Evolutionary conservation across 2,113 vertebrate genomes (phyloP).

Genomic region (Pionites leucogaster): DNA sequence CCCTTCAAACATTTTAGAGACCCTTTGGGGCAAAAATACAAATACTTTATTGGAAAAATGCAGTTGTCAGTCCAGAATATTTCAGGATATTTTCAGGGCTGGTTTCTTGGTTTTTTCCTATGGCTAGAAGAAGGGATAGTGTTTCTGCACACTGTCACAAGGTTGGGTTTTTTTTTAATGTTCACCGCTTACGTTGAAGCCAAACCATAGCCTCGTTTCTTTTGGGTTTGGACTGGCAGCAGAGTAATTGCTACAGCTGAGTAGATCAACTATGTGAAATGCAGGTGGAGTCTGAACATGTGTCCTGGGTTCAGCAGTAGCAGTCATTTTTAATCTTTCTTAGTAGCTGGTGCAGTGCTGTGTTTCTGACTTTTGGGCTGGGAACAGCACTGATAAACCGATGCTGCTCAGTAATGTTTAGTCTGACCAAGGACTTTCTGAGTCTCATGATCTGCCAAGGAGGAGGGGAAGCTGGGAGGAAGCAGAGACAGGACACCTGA

Average conservation of each 20-base stretch:
- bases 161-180: neutral
- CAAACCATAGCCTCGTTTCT: neutral
- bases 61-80: neutral
- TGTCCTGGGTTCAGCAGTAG: no score
- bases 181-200: neutral
- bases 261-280: neutral
- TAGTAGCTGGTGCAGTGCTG: no score
- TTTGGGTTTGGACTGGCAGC: neutral
- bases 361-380: no score
- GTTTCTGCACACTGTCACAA: neutral
- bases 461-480: no score
- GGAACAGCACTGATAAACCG: no score
- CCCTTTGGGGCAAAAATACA: neutral
- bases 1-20: neutral
- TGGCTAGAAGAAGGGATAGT: neutral
- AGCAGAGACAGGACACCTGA: no score
- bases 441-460: no score
- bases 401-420: no score
- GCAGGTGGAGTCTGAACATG: neutral
- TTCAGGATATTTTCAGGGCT: neutral
- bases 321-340: no score
- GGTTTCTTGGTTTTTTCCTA: neutral
- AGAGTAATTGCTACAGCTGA: neutral
- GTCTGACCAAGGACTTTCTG: no score
- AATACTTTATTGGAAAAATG: neutral